Evolutionary conservation across 2,797 vertebrate genomes (phyloP).

Genomic region (Aeoliscus strigatus): DNA sequence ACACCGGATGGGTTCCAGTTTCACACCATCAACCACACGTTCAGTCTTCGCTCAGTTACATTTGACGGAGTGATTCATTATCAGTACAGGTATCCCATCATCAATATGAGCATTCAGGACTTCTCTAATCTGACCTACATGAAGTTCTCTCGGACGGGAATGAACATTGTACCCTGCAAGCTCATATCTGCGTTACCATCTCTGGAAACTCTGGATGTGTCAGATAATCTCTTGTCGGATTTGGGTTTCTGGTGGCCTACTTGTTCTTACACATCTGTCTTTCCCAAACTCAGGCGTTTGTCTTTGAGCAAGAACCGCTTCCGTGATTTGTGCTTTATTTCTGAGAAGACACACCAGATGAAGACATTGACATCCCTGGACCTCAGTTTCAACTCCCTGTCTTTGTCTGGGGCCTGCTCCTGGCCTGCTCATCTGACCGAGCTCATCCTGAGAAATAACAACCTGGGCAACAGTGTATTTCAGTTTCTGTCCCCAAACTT

Average conservation of each 20-base stretch:
- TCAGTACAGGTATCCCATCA: slow-evolving; percentile 57
- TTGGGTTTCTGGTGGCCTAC: slow-evolving; percentile 59
- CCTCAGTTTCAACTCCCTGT: slow-evolving; percentile 78
- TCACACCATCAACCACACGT: slow-evolving; percentile 36
- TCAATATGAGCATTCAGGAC: slow-evolving; percentile 46
- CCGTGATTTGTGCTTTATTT: slow-evolving; percentile 45
- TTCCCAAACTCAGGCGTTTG: slow-evolving; percentile 50
- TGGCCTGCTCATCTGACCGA: slow-evolving; percentile 72
- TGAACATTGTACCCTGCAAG: slow-evolving; percentile 65
- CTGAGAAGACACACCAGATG: slow-evolving; percentile 59
- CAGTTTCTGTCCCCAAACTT: slow-evolving; percentile 72
- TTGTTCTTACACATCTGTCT: slow-evolving; percentile 44
- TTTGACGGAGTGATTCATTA: slow-evolving; percentile 54
- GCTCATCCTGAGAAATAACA: slow-evolving; percentile 75
- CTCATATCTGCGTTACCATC: slow-evolving; percentile 51
- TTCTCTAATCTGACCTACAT: slow-evolving; percentile 43
- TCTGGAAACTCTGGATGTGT: slow-evolving; percentile 56
- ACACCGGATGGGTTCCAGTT: slow-evolving; percentile 56
- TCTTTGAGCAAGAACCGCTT: slow-evolving; percentile 60
- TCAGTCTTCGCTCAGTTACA: slow-evolving; percentile 32
- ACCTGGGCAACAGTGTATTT: slow-evolving; percentile 71
- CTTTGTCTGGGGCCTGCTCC: slow-evolving; percentile 29
- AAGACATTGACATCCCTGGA: slow-evolving; percentile 71
- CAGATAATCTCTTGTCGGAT: slow-evolving; percentile 59
- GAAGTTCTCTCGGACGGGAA: slow-evolving; percentile 60